Base-by-base conservation (phyloP, 2,797 vertebrate genomes). In the Hippoglossus hippoglossus region DNA sequence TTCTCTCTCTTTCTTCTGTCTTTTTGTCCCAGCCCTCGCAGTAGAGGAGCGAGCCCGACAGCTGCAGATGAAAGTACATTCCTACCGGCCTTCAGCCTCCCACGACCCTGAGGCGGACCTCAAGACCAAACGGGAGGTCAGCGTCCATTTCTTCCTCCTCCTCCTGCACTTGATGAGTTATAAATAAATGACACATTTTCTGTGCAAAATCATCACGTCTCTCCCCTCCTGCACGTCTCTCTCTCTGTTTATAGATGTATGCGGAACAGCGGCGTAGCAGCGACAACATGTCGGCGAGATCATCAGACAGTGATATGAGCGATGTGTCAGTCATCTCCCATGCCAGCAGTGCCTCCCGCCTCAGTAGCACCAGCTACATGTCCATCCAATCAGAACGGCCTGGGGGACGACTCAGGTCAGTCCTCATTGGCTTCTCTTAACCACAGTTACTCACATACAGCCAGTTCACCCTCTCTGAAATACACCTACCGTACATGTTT, bases 301-400 rank as follows among this genome's bases (percentile, higher is more conserved):
- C 98, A 55, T 98, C 98, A 61, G 98, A 99, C 92, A 99, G 98
- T 12, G 98, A 99, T 76, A 95, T 95, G 93, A 99, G 98, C 65
- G 97, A 99, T 46, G 95, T 92, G 90, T 99, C 98, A 34, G 97
- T 96, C 92, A 93, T 98, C 91, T 99, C 98, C 89, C 94, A 95
- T 68, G 97, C 98, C 96, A 99, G 97, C 96, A 99, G 97, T 95
- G 96, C 96, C 96, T 99, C 98, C 75, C 96, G 96, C 89, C 97
- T 99, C 94, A 99, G 98, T 94, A 99, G 97, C 95, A 97, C 96
- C 93, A 99, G 97, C 94, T 98, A 97, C 94, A 96, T 98, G 97
- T 99, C 98, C 49, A 96, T 98, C 93, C 98, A 98, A 86, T 99
- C 98, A 72, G 98, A 99, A 79, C 95, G 94, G 68, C 98, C 97